These are phyloP conservation scores for Tachysurus fulvidraco DNA, from an alignment of 2,113 vertebrate genomes.

Conservation along the genomic window DNA sequence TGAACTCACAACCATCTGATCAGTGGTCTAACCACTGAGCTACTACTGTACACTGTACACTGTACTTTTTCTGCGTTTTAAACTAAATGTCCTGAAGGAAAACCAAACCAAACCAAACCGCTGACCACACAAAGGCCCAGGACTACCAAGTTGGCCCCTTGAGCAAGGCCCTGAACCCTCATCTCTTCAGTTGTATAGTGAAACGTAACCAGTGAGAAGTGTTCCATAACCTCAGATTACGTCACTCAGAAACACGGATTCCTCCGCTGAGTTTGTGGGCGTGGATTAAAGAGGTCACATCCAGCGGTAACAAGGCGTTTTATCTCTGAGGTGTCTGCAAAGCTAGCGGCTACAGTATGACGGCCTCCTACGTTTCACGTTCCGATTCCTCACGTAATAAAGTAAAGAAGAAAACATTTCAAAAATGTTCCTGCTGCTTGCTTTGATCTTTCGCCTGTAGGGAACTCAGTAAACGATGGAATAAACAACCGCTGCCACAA, in stretches of 20 bases:
- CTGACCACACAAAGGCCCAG: neutral
- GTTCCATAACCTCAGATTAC: neutral
- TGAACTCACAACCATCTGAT: too few relatives aligned
- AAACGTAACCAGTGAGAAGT: neutral
- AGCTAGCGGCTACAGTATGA: slow-evolving; percentile 34
- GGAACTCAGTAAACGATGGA: slow-evolving; percentile 15
- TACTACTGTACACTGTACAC: too few relatives aligned
- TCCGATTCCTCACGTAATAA: slow-evolving; percentile 35
- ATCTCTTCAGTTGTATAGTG: too few relatives aligned
- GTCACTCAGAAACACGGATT: too few relatives aligned
- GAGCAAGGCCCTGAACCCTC: too few relatives aligned
- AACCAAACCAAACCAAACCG: too few relatives aligned
- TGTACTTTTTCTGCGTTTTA: neutral
- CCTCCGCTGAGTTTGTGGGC: neutral
- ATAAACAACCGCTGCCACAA: slow-evolving; percentile 23
- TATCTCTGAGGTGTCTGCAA: too few relatives aligned
- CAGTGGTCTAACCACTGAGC: too few relatives aligned
- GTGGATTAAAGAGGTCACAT: neutral
- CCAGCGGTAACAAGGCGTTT: too few relatives aligned
- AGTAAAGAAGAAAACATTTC: neutral
- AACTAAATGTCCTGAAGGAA: neutral
- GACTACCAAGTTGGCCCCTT: too few relatives aligned
- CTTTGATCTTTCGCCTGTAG: slow-evolving; percentile 39
- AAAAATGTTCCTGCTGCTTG: slow-evolving; percentile 19
- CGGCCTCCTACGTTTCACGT: slow-evolving; percentile 24